phyloP scores from a whole-genome alignment of 2,888 invertebrate species.

The Erannis defoliaria region DNA sequence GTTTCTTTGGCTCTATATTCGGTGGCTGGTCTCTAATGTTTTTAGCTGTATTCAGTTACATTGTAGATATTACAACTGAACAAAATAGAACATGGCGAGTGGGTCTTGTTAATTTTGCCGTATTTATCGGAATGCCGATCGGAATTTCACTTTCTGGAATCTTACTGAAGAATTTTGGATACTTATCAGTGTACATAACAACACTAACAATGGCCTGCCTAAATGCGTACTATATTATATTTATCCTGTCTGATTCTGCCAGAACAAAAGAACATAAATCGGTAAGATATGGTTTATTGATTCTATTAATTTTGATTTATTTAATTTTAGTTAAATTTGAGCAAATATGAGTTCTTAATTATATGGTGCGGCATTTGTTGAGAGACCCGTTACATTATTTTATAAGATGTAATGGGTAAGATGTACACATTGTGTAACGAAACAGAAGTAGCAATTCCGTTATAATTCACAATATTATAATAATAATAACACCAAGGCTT shows the following conservation, averaged over 20 bases:
- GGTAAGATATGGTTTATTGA: slow-evolving; percentile 13
- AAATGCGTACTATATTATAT: slow-evolving; percentile 20
- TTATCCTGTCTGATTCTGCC: slow-evolving; percentile 21
- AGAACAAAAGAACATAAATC: slow-evolving; percentile 86
- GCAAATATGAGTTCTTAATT: no score
- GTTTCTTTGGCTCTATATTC: slow-evolving; percentile 57
- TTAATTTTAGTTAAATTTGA: neutral
- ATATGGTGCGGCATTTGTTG: no score
- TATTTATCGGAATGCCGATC: slow-evolving; percentile 45
- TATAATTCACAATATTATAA: no score
- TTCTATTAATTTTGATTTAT: neutral
- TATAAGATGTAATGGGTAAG: no score
- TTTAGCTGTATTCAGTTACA: slow-evolving; percentile 71
- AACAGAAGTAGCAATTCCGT: no score
- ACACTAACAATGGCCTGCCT: slow-evolving; percentile 5
- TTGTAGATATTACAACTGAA: slow-evolving; percentile 73
- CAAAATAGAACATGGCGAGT: slow-evolving; percentile 78
- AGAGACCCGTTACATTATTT: no score
- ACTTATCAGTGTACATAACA: slow-evolving; percentile 46
- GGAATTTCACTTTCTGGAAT: slow-evolving; percentile 44
- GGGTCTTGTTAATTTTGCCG: slow-evolving; percentile 60
- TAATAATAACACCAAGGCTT: no score
- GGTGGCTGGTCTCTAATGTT: slow-evolving; percentile 58
- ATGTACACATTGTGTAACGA: no score
- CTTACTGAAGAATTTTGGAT: slow-evolving; percentile 50